Evolutionary conservation across 1,140 invertebrate species (phyloP), one percentile per base, ranked within the genome.

Genomic region (Cotesia chilonis): DNA sequence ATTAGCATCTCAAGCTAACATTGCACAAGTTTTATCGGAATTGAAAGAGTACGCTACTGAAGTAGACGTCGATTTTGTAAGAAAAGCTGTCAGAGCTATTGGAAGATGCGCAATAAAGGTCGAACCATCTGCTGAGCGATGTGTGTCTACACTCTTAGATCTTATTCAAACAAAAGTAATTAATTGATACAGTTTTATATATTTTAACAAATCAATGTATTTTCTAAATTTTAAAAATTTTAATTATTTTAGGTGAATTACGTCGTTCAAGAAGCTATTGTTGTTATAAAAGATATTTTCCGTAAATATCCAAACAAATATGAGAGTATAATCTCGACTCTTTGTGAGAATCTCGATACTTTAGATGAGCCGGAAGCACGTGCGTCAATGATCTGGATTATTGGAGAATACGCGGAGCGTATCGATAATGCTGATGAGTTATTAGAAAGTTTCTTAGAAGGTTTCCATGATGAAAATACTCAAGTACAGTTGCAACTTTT

Each of bases 381-480:
- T 79, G 98, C 98, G 9, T 99, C 97, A 0, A 99, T 99, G 98
- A 99, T 99, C 75, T 99, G 98, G 98, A 99, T 99, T 75, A 99
- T 99, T 85, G 98, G 98, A 76, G 95, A 97, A 84, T 99, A 99
- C 87, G 98, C 98, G 0, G 98, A 99, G 82, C 91, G 98, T 76
- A 99, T 99, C 79, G 98, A 99, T 85, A 99, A 99, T 87, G 98
- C 98, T 9, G 98, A 99, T 82, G 98, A 99, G 84, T 88, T 99
- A 10, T 87, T 99, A 3, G 98, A 99, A 83, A 98, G 96, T 79
- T 99, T 99, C 88, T 88, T 99, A 1, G 98, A 99, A 89, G 98
- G 98, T n/a, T 99, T 99, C 87, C 96, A 98, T 78, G 98, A 99
- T 89, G 98, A 99, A 84, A 99, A 99, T 82, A 96, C 97, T 38